Conservation (phyloP, 2,113 vertebrate genomes). For the Tachuris rubrigastra region DNA sequence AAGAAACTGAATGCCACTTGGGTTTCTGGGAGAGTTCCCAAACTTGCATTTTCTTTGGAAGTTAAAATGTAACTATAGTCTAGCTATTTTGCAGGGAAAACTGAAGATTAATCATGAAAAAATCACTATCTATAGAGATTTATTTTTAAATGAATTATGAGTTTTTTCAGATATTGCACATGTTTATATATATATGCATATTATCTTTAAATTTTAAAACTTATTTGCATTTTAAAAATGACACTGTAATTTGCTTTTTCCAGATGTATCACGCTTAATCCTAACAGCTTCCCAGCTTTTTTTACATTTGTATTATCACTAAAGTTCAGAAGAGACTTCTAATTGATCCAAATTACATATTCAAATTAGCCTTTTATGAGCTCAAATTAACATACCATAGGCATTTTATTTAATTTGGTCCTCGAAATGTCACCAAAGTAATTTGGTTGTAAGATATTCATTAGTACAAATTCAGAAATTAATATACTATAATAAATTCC, state of each 20-base stretch:
- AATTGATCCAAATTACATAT: slow-evolving; percentile 74
- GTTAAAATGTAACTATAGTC: background rate
- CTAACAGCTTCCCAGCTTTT: slow-evolving; percentile 57
- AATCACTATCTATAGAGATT: background rate
- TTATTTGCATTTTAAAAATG: slow-evolving; percentile 66
- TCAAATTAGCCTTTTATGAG: slow-evolving; percentile 73
- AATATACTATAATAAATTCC: slow-evolving; percentile 49
- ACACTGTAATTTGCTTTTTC: slow-evolving; percentile 56
- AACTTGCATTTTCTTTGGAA: background rate
- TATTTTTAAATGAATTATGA: background rate
- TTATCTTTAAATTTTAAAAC: slow-evolving; percentile 67
- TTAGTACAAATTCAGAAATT: slow-evolving; percentile 63
- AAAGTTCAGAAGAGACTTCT: slow-evolving; percentile 70
- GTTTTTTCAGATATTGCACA: slow-evolving; percentile 27
- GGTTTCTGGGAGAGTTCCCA: background rate
- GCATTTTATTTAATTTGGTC: slow-evolving; percentile 68
- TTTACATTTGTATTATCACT: slow-evolving; percentile 72
- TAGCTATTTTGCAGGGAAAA: background rate
- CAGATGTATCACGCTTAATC: slow-evolving; percentile 68
- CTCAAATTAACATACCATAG: slow-evolving; percentile 70
- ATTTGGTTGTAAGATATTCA: slow-evolving; percentile 70
- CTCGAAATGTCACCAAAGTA: slow-evolving; percentile 61
- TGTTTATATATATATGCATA: slow-evolving; percentile 58
- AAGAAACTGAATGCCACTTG: background rate
- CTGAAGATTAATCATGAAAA: background rate